These are phyloP conservation scores for Ranitomeya imitator DNA, from an alignment of 2,113 vertebrate species.

Conservation along the genomic window DNA sequence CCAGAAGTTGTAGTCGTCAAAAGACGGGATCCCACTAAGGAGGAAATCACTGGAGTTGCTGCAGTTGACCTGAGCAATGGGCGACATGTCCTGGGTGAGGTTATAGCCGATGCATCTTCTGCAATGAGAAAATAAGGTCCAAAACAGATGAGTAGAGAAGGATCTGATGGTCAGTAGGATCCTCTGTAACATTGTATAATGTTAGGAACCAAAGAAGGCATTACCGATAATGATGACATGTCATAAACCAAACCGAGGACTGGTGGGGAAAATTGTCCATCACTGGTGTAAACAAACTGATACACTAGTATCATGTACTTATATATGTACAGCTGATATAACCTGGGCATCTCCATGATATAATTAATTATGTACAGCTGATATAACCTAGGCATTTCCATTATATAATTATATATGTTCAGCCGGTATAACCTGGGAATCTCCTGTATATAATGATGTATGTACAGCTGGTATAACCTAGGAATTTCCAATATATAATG, in stretches of 20 bases:
- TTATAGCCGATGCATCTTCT: background rate
- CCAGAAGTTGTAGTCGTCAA: constrained; percentile 31
- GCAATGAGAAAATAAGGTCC: background rate
- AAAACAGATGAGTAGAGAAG: background rate
- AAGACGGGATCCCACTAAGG: constrained; percentile 14
- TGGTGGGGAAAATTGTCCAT: no score
- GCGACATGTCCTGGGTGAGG: background rate
- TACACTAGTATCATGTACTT: no score
- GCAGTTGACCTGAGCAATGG: background rate
- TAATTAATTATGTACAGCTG: background rate
- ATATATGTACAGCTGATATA: no score
- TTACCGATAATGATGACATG: no score
- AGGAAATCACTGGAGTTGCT: background rate
- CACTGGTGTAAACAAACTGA: no score
- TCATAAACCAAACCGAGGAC: no score
- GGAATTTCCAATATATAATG: background rate
- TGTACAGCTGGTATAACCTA: no score
- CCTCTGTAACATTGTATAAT: no score
- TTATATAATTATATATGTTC: background rate
- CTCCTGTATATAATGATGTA: background rate
- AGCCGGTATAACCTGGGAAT: background rate
- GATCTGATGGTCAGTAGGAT: no score
- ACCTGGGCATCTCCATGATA: no score
- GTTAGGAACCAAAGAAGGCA: no score
- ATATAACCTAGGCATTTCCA: background rate